Percentiles rank a stretch among this genome's conserved stretches.
These are phyloP conservation scores for Brevimyrus niger DNA, from an alignment of 2,113 vertebrate species.

Conservation along the genomic window DNA sequence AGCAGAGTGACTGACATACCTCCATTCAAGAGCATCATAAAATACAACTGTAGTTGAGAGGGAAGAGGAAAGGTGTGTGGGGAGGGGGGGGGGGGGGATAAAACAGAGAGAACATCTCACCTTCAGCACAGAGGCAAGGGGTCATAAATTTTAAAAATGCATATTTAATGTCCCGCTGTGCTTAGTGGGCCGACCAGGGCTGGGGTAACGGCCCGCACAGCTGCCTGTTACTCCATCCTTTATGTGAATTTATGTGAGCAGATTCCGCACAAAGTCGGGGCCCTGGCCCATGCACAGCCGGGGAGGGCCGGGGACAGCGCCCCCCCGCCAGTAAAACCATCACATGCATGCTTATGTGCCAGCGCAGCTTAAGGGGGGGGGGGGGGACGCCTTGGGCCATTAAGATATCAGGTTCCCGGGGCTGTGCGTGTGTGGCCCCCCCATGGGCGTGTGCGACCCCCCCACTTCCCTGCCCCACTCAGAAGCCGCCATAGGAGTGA, in stretches of 20 bases:
- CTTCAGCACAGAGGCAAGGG: slow-evolving; percentile 59
- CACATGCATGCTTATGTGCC: slow-evolving; percentile 45
- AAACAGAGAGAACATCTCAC: slow-evolving; percentile 55
- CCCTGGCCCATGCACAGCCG: slow-evolving; percentile 67
- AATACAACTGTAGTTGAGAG: slow-evolving; percentile 70
- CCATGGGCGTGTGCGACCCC: too few relatives aligned
- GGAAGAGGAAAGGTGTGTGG: not conserved
- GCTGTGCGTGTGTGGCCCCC: not conserved
- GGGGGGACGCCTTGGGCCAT: slow-evolving; percentile 51
- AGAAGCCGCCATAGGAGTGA: not conserved
- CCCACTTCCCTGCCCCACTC: not conserved
- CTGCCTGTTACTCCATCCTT: slow-evolving; percentile 75
- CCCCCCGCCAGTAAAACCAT: slow-evolving; percentile 70
- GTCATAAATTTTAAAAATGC: slow-evolving; percentile 69
- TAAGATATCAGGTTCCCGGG: slow-evolving; percentile 40
- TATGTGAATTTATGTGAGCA: slow-evolving; percentile 78
- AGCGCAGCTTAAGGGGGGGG: slow-evolving; percentile 59
- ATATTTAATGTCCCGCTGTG: slow-evolving; percentile 71
- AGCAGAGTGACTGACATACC: slow-evolving; percentile 69
- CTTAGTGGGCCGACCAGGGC: slow-evolving; percentile 60
- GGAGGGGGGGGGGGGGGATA: slow-evolving; percentile 21
- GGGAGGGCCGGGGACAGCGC: slow-evolving; percentile 60
- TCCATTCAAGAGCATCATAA: slow-evolving; percentile 70
- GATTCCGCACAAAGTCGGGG: slow-evolving; percentile 68
- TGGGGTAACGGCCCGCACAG: slow-evolving; percentile 66